Base-by-base conservation (phyloP, 1,140 invertebrate genomes). In the Aphelinus certus region DNA sequence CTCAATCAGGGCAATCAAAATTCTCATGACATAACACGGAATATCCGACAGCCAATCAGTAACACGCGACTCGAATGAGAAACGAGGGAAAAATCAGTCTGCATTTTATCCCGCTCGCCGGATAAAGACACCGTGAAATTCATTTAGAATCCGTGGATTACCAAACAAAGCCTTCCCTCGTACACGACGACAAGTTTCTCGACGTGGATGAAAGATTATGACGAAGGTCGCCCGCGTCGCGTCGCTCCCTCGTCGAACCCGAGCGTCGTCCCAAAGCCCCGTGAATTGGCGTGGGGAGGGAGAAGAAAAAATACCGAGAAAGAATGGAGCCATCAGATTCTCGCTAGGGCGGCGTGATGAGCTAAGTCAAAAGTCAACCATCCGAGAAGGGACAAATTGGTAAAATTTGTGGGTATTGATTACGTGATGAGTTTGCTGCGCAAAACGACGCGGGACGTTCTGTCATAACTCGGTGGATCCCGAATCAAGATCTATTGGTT, bases 121-220 rank as follows among this genome's bases (percentile, higher is more conserved):
- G 48, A 57, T 62, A 63, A 69, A 62, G 73, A 56, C 49, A 42
- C 65, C 73, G 53, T 65, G 62, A 75, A 68, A 68, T 67, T 75
- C 73, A 75, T 69, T 75, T 75, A 63, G 26, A 57, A 68, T 61
- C 65, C 65, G 49, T 47, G 73, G 71, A 72, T 68, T 61, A 69
- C 42, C 57, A 66, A 63, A 69, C 65, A 69, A 68, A 63, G 66
- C 42, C 51, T 26, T 7, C 51, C 53, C 60, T 45, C 60, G 48
- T 48, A 63, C 61, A 43, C 48, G 47, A 55, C 48, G 60, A 76
- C 69, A 67, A 71, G 69, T 71, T 74, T 60, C 65, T 68, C 53
- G 57, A 74, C 57, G 42, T 2, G 42, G 64, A 2, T 74, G 64
- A 68, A 74, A 68, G 72, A 74, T 74, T 74, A 74, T 74, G 72